Evolutionary conservation across 2,113 vertebrate species (phyloP).

Genomic region (Ancistrus triradiatus): DNA sequence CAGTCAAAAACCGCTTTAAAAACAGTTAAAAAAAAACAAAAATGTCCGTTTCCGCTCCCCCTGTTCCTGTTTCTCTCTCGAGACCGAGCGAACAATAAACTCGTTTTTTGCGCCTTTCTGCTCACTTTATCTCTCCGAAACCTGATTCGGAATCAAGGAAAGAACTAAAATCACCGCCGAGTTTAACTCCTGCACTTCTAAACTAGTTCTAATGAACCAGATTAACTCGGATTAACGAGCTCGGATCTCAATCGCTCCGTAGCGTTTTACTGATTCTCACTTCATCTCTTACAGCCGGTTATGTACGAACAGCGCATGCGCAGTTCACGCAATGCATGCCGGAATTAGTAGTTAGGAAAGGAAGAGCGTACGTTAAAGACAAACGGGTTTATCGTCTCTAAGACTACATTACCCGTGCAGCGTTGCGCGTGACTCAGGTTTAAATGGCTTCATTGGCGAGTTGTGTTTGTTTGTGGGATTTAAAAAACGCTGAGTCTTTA

Average conservation of each 20-base stretch:
- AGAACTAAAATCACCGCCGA: neutral
- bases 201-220: neutral
- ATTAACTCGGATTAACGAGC: neutral
- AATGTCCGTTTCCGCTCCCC: neutral
- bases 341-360: slow-evolving; percentile 11
- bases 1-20: neutral
- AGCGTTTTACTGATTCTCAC: neutral
- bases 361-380: no score
- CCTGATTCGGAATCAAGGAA: no score
- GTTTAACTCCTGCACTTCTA: neutral
- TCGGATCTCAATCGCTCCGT: neutral
- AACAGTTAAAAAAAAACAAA: no score
- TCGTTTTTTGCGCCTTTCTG: neutral
- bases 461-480: slow-evolving; percentile 21
- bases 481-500: slow-evolving; percentile 21
- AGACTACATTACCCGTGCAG: slow-evolving; percentile 22
- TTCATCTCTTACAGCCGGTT: neutral
- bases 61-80: neutral
- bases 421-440: neutral
- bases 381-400: no score
- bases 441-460: slow-evolving; percentile 24
- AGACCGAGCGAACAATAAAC: slow-evolving; percentile 10
- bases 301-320: slow-evolving; percentile 19
- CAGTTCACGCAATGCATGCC: neutral
- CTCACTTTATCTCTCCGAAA: neutral